Evolutionary conservation across 2,113 vertebrate species (phyloP).

Genomic region (Malaclemys terrapin): DNA sequence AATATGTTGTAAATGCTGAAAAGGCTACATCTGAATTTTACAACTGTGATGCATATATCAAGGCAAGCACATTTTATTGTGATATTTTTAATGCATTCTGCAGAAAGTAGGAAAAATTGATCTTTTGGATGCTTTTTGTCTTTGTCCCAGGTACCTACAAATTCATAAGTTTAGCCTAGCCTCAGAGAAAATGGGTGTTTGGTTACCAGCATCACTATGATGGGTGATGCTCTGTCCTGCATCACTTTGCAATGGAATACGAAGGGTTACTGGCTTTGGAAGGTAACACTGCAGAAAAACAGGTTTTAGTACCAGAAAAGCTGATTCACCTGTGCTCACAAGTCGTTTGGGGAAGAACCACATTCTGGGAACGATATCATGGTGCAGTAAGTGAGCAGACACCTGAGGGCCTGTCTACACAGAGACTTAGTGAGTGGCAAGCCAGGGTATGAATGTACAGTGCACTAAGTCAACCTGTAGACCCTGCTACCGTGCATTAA

Average conservation of each 20-base stretch:
- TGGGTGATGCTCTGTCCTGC: conserved; percentile 51
- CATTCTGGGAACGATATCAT: neutral
- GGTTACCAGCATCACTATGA: neutral
- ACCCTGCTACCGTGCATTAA: neutral
- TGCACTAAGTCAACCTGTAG: neutral
- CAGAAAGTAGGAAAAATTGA: neutral
- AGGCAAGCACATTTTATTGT: neutral
- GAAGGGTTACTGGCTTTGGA: conserved; percentile 40
- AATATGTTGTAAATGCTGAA: neutral
- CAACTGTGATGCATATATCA: neutral
- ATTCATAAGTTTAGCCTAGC: neutral
- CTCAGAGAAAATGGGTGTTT: neutral
- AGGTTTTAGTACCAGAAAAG: conserved; percentile 53
- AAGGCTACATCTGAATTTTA: conserved; percentile 8
- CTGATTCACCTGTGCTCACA: conserved; percentile 52
- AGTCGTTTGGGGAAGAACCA: conserved; percentile 15
- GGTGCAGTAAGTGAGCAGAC: neutral
- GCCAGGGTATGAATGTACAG: neutral
- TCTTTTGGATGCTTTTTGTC: neutral
- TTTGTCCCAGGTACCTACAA: neutral
- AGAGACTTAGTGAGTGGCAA: neutral
- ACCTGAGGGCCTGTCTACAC: neutral
- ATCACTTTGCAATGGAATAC: neutral
- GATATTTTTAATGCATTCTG: neutral
- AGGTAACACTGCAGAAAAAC: conserved; percentile 3